Conservation (phyloP, 2,797 vertebrate species). For the Ctenosaura bakeri region DNA sequence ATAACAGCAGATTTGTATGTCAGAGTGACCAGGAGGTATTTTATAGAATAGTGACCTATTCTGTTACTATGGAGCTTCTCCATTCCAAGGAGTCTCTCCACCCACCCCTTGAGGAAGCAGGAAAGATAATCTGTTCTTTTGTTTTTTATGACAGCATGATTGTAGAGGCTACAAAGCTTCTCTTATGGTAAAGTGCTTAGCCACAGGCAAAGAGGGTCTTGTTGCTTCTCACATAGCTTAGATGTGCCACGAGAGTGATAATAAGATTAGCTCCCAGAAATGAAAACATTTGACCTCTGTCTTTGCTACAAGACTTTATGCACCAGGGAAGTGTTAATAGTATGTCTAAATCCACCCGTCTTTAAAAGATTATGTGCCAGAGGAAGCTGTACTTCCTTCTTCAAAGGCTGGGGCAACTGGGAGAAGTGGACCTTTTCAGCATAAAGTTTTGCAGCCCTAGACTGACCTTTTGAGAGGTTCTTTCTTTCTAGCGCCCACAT, state of each 20-base stretch:
- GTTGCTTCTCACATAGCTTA: slow-evolving; percentile 37
- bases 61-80: background rate
- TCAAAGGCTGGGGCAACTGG: fast-evolving
- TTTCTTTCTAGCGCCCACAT: background rate
- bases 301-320: slow-evolving; percentile 59
- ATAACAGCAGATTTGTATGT: background rate
- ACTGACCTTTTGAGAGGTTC: slow-evolving; percentile 11
- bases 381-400: slow-evolving; percentile 25
- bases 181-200: slow-evolving; percentile 60
- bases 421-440: fast-evolving
- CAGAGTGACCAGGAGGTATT: background rate
- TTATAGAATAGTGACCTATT: background rate
- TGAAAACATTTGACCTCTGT: slow-evolving; percentile 53
- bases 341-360: slow-evolving; percentile 49
- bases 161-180: slow-evolving; percentile 57
- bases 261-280: slow-evolving; percentile 66
- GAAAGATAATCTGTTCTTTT: slow-evolving; percentile 58
- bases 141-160: slow-evolving; percentile 8
- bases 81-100: slow-evolving; percentile 28
- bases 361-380: slow-evolving; percentile 45
- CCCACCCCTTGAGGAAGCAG: slow-evolving; percentile 33
- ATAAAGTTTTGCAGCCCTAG: background rate
- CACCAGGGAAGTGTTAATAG: slow-evolving; percentile 63
- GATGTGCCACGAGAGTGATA: slow-evolving; percentile 45
- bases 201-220: slow-evolving; percentile 49